Evolutionary conservation across 1,140 invertebrate genomes (phyloP), one percentile per base, ranked within the genome.

Genomic region (Grapholita molesta): DNA sequence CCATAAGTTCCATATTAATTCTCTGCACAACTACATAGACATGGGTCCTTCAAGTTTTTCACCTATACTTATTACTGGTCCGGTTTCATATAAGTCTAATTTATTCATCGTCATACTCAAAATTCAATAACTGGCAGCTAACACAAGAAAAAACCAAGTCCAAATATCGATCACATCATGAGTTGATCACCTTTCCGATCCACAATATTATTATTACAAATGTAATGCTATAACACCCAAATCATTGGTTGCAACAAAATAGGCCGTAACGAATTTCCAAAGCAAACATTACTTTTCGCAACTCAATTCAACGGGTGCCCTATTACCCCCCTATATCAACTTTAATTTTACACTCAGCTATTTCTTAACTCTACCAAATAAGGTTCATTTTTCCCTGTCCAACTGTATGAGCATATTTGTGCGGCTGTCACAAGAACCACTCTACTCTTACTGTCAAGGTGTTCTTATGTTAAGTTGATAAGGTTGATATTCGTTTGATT

Each of bases 241-340:
- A 80, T 77, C 77, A 80, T 80, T 73, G 78, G 76, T 79, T 84
- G 71, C 74, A 76, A 86, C 79, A 84, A 88, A 83, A 89, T 82
- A 82, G 76, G 70, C 79, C 89, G 80, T 85, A 87, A 90, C 89
- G 89, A 89, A 91, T 91, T 90, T 91, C 78, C 82, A 91, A 88
- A 88, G 88, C 82, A 91, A 91, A 91, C 88, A 91, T 87, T 85
- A 85, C 77, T 76, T 76, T 74, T 67, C 70, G 88, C 80, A 88
- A 91, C 81, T 81, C 74, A 84, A 91, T 74, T 71, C 83, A 76
- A 81, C 84, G 83, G 84, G 86, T 86, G 83, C 87, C 80, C 79
- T 70, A 75, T 75, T 66, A 70, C 28, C 69, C 28, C n/a, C 66
- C 18, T 23, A 21, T 53, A 8, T 3, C 38, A 12, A 15, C 25